A percentile compares a stretch with the other conserved stretches of the same genome.
phyloP scores from a whole-genome alignment of 2,113 vertebrate genomes.

The Todiramphus saurophagus region DNA sequence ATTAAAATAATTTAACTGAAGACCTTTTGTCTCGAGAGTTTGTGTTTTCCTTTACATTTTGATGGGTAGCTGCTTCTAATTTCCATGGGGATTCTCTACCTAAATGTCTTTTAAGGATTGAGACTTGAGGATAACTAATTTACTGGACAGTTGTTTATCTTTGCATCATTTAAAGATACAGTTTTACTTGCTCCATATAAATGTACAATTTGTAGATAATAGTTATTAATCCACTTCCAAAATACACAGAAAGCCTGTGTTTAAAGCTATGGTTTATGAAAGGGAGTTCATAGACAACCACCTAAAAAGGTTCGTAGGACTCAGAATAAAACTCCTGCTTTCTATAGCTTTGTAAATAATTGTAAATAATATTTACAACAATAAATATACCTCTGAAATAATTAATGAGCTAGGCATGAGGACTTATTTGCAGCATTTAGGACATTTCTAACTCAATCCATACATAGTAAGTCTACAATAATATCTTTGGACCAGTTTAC shows the following conservation, averaged over 20 bases:
- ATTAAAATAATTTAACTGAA: background rate
- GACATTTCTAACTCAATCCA: background rate
- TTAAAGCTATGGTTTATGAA: background rate
- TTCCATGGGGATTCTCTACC: background rate
- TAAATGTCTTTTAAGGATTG: background rate
- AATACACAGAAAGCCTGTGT: background rate
- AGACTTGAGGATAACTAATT: background rate
- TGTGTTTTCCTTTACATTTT: background rate
- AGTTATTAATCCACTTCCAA: background rate
- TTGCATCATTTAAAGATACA: background rate
- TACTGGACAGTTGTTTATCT: background rate
- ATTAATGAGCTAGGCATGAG: background rate
- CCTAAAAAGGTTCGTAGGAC: background rate
- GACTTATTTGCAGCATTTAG: background rate
- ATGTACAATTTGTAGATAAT: background rate
- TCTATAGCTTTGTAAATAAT: background rate
- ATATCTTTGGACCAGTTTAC: background rate
- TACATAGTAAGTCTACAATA: background rate
- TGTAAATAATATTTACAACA: background rate
- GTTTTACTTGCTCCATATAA: background rate
- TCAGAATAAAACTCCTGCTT: background rate
- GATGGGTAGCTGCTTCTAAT: background rate
- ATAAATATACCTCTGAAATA: background rate
- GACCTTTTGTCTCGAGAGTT: background rate
- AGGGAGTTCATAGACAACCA: background rate